A percentile compares a stretch with the other conserved stretches of the same genome.
Evolutionary conservation across 1,140 invertebrate species (phyloP).

Genomic region (Ylistrum balloti): DNA sequence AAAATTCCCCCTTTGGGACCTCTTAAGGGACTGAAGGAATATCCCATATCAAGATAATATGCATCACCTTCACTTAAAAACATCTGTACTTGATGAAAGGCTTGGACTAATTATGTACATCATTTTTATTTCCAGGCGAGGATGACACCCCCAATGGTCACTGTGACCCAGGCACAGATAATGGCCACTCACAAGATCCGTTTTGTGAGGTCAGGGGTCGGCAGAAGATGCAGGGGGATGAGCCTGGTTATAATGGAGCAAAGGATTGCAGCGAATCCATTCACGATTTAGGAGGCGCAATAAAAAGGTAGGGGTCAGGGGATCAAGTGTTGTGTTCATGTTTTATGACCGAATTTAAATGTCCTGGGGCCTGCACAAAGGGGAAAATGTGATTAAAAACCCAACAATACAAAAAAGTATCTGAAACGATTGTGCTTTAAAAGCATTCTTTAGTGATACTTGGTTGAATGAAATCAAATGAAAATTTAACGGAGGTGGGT

Average conservation of each 20-base stretch:
- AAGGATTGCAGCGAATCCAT: constrained; percentile 33
- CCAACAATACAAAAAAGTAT: not conserved
- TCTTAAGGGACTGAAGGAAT: not conserved
- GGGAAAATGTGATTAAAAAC: constrained; percentile 10
- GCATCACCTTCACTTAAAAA: constrained; percentile 34
- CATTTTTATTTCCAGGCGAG: constrained; percentile 26
- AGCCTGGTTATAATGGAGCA: not conserved
- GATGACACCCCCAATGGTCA: constrained; percentile 29
- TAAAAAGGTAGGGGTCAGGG: not conserved
- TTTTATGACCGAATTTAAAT: constrained; percentile 26
- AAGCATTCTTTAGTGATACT: not conserved
- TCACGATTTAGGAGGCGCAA: constrained; percentile 30
- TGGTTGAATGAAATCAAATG: not conserved
- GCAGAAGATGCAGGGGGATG: constrained; percentile 19
- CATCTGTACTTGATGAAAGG: constrained; percentile 8
- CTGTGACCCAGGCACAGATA: not conserved
- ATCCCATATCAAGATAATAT: constrained; percentile 11
- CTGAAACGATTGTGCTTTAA: not conserved
- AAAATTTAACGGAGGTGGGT: not conserved
- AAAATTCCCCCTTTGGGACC: constrained; percentile 1
- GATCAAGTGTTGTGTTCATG: constrained; percentile 38
- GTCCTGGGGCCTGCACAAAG: not conserved
- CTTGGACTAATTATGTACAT: constrained; percentile 31
- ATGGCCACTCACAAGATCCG: not conserved
- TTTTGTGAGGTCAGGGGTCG: constrained; percentile 25